phyloP scores from a whole-genome alignment of 2,113 vertebrate species.

The Toxotes chatareus region DNA sequence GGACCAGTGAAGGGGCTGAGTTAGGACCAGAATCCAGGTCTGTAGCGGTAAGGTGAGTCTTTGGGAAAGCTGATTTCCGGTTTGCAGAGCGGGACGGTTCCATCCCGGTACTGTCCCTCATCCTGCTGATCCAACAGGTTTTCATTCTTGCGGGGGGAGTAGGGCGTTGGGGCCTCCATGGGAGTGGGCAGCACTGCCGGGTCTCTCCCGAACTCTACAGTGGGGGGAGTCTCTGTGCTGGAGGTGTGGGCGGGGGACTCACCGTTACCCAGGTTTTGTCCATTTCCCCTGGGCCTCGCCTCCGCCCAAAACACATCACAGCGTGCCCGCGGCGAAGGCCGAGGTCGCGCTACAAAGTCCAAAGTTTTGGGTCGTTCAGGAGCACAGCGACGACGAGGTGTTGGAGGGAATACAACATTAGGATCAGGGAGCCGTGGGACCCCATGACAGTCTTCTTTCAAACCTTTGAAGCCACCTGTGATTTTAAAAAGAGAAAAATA shows the following conservation, averaged over 20 bases:
- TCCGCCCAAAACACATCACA: conserved; percentile 91
- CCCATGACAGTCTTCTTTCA: conserved; percentile 86
- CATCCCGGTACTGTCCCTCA: conserved; percentile 92
- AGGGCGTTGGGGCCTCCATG: conserved; percentile 87
- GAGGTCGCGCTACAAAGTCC: conserved; percentile 93
- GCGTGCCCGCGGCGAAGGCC: conserved; percentile 90
- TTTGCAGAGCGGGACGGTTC: conserved; percentile 92
- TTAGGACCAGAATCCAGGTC: conserved; percentile 93
- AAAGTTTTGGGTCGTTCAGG: conserved; percentile 96
- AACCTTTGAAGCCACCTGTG: conserved; percentile 75
- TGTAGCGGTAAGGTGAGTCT: conserved; percentile 88
- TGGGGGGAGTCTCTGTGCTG: conserved; percentile 95
- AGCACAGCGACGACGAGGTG: conserved; percentile 91
- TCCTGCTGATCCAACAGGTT: conserved; percentile 93
- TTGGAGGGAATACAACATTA: conserved; percentile 93
- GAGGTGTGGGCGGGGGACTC: conserved; percentile 93
- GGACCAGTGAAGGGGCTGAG: not conserved
- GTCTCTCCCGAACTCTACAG: conserved; percentile 91
- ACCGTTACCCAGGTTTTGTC: conserved; percentile 78
- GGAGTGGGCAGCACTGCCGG: conserved; percentile 87
- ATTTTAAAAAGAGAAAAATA: not conserved
- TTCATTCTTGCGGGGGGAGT: conserved; percentile 81
- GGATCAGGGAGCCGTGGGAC: conserved; percentile 95
- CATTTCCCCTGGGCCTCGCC: conserved; percentile 69
- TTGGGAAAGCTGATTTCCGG: conserved; percentile 87